phyloP scores from a whole-genome alignment of 2,113 vertebrate genomes.

The Centropus bengalensis region DNA sequence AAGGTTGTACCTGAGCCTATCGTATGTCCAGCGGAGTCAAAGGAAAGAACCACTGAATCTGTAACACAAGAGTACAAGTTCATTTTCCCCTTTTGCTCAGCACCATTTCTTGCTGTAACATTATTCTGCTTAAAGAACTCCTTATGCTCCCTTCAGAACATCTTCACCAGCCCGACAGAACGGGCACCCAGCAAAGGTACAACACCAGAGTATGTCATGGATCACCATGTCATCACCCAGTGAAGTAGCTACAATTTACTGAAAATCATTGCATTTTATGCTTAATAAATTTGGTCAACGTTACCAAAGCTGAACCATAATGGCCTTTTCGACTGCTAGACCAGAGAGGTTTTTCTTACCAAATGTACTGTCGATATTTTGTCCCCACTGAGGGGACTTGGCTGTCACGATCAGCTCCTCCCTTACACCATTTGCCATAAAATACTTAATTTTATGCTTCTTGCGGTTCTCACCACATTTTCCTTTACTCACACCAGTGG shows the following conservation, averaged over 20 bases:
- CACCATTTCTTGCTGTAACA: slow-evolving; percentile 1
- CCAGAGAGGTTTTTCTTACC: not conserved
- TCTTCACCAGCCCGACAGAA: not conserved
- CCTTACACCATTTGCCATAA: not conserved
- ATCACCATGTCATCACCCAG: not conserved
- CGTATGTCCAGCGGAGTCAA: slow-evolving; percentile 90
- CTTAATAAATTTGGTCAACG: not conserved
- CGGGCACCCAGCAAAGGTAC: not conserved
- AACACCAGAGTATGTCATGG: not conserved
- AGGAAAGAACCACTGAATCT: slow-evolving; percentile 89
- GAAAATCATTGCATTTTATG: not conserved
- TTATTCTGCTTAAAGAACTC: not conserved
- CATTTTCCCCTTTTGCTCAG: slow-evolving; percentile 70
- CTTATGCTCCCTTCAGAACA: not conserved
- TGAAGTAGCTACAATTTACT: not conserved
- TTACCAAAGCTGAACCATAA: not conserved
- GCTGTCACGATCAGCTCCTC: not conserved
- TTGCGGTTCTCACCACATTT: not conserved
- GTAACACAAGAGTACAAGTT: slow-evolving; percentile 95
- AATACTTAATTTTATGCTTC: not conserved
- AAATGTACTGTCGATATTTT: not conserved
- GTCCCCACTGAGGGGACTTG: accelerated
- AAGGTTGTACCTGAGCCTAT: slow-evolving; percentile 94
- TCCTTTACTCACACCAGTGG: not conserved
- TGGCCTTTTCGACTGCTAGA: not conserved